Evolutionary conservation across 2,113 vertebrate genomes (phyloP), one percentile per base, ranked within the genome.

Genomic region (Menidia beryllina): DNA sequence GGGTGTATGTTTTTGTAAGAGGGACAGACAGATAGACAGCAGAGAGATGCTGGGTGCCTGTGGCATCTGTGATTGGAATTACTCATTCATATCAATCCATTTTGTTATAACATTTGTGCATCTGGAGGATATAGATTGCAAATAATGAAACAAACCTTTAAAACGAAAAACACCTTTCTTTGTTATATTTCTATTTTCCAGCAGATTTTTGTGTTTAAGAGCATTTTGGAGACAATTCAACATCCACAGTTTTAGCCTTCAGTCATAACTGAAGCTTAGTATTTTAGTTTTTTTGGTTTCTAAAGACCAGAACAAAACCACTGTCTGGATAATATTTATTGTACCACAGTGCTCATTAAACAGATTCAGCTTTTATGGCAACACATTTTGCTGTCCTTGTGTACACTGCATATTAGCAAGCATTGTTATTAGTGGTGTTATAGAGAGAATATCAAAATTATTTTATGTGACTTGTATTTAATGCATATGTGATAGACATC

Each of bases 31-130:
- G 26, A 75, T 20, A 57, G 43, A 39, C 23, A 54, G 25, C 52
- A 50, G 79, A 66, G 64, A 53, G 49, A 79, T 77, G 77, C 69
- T 83, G 83, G 69, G 67, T 59, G 59, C 48, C 64, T 72, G 78
- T 85, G 75, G 65, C 77, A 81, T 85, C 75, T 84, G 82, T 69
- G 82, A 83, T 85, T 82, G 75, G 61, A 72, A 61, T 74, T 64
- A 71, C 67, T 77, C 76, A 79, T 86, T 86, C 86, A 73, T 79
- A 83, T 90, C 39, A 59, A 89, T 85, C 72, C 59, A 59, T 64
- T 82, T 72, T n/a, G n/a, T 26, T 23, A 72, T 66, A 43, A 76
- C 80, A 49, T 61, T 78, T 73, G 63, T 45, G 49, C 77, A 79
- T 86, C 79, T 75, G 81, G 64, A 52, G 43, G 30, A 50, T 49